These are phyloP conservation scores for Hypanus sabinus DNA, from an alignment of 2,113 vertebrate genomes.

Conservation along the genomic window DNA sequence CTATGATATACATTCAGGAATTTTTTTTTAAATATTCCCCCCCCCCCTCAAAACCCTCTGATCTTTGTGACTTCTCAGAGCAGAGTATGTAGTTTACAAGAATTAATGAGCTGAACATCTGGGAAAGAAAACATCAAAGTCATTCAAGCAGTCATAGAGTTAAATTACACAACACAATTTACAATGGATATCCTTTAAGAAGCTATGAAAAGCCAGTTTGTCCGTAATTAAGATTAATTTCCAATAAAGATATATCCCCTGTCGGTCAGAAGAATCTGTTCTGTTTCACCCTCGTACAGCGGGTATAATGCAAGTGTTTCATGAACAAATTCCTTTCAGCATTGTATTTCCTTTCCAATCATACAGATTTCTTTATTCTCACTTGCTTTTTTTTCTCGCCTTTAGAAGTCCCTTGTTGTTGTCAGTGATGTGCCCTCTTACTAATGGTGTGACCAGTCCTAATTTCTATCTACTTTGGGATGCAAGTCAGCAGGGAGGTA, in stretches of 20 bases:
- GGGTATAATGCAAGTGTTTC: conserved; percentile 20
- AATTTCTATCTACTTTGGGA: neutral
- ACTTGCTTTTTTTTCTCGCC: too few species aligned
- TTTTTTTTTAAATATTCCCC: neutral
- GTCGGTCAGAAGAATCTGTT: neutral
- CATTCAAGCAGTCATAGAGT: neutral
- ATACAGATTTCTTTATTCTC: neutral
- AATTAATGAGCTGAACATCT: neutral
- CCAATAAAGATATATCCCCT: neutral
- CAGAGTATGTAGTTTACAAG: neutral
- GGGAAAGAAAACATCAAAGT: neutral
- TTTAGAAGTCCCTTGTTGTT: neutral
- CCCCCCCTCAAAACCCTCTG: neutral
- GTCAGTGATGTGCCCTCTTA: neutral
- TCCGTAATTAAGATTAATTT: neutral
- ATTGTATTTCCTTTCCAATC: too few species aligned
- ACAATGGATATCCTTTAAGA: neutral
- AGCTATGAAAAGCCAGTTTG: neutral
- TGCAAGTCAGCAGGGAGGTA: neutral
- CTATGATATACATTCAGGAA: neutral
- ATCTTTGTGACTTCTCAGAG: neutral
- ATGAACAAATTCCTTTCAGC: neutral
- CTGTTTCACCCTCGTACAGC: neutral
- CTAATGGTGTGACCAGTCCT: neutral
- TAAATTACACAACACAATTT: neutral